Conservation (phyloP, 2,888 invertebrate species). For the Panopea generosa region DNA sequence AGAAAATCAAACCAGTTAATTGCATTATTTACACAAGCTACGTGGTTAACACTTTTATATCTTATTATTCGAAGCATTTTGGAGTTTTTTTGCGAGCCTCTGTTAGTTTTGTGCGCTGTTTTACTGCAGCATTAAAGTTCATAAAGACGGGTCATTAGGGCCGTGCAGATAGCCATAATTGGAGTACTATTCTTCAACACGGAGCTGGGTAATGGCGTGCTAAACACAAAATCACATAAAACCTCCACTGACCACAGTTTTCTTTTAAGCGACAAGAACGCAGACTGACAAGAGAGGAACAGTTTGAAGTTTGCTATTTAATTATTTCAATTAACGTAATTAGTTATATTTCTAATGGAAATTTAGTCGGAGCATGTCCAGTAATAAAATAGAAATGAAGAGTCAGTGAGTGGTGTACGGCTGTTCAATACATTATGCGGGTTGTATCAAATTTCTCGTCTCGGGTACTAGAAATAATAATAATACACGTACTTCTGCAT, state of each 20-base stretch:
- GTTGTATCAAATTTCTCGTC: too few relatives aligned
- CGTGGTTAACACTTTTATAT: background rate
- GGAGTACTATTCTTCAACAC: slow-evolving; percentile 2
- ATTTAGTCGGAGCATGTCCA: too few relatives aligned
- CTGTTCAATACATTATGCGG: too few relatives aligned
- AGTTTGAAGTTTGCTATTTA: too few relatives aligned
- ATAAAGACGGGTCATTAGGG: slow-evolving; percentile 22
- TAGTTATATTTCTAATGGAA: too few relatives aligned
- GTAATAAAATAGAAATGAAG: too few relatives aligned
- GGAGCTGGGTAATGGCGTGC: background rate
- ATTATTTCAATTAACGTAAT: too few relatives aligned
- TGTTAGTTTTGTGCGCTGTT: slow-evolving; percentile 27
- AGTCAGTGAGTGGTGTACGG: too few relatives aligned
- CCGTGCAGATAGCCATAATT: background rate
- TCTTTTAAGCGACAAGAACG: too few relatives aligned
- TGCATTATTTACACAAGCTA: background rate
- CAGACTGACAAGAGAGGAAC: too few relatives aligned
- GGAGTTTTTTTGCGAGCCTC: background rate
- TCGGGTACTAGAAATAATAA: too few relatives aligned
- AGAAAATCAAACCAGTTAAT: slow-evolving; percentile 7
- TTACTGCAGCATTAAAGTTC: slow-evolving; percentile 45
- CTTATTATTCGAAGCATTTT: background rate
- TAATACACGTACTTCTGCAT: too few relatives aligned
- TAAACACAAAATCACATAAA: slow-evolving; percentile 4
- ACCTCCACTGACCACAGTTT: slow-evolving; percentile 10